Evolutionary conservation across 2,888 invertebrate genomes (phyloP), one percentile per base, ranked within the genome.

Genomic region (Gonocerus acuteangulatus): DNA sequence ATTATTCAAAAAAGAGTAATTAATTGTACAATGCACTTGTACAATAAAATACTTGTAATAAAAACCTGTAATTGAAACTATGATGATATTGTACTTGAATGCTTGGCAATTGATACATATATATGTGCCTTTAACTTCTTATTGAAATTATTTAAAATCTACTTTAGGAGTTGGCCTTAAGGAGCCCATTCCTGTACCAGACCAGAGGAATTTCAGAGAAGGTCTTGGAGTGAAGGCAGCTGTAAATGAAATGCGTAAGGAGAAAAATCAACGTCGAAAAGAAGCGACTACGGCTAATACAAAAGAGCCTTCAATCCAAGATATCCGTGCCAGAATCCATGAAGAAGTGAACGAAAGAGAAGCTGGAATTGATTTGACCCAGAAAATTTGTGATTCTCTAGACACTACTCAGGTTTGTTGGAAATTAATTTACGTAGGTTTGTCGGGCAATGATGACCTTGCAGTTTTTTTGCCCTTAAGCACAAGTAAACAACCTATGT

Each of bases 161-260:
- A n/a, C n/a, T 57, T 13, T 19, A 57, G 57, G 57, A 18, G 27
- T 16, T 48, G 59, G 59, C 16, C 15, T 16, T 22, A 21, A 75
- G 4, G 85, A 84, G 69, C 87, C 86, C 0, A 80, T 87, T 60
- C 74, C 77, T 2, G 78, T 87, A 39, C 78, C 77, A 61, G 67
- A 86, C 0, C 87, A 84, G 73, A 73, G 74, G 2, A 80, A 81
- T 68, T 11, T 4, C 3, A 78, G 85, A 36, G 76, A 79, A 49
- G 87, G 87, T 1, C 73, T 87, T 11, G 87, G 87, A 0, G 73
- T 77, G 42, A 77, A 77, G 67, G 72, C 72, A 49, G 74, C 75
- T 34, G 66, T 77, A 39, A 74, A 74, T 68, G 75, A 76, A 71
- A 70, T 76, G 16, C 66, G 68, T 65, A 68, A 71, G 63, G 64